A percentile compares a stretch with the other conserved stretches of the same genome.
Conservation (phyloP, 2,797 vertebrate species). For the Numenius phaeopus region DNA sequence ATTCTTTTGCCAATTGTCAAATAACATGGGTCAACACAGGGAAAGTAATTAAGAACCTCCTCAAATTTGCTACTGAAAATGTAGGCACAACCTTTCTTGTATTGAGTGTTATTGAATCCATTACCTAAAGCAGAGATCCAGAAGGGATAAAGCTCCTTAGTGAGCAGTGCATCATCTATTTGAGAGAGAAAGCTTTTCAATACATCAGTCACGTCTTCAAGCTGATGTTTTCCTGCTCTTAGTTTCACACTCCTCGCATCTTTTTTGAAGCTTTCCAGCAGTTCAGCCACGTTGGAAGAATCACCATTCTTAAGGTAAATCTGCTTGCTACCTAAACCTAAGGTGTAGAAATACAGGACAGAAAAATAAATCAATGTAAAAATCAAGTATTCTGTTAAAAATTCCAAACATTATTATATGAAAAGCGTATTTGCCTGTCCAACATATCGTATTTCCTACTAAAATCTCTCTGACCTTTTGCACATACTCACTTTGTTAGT, state of each 20-base stretch:
- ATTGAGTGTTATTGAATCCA: not conserved
- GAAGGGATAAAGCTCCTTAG: conserved; percentile 95
- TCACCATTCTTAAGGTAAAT: conserved; percentile 90
- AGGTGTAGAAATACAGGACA: not conserved
- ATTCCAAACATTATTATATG: not conserved
- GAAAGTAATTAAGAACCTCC: not conserved
- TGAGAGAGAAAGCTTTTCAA: conserved; percentile 91
- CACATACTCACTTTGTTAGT: not conserved
- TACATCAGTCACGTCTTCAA: conserved; percentile 92
- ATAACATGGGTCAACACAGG: not conserved
- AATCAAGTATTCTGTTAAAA: not conserved
- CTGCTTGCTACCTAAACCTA: conserved; percentile 91
- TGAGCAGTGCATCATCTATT: conserved; percentile 91
- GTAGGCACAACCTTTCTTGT: not conserved
- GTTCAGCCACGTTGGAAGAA: conserved; percentile 79
- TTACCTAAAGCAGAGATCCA: conserved; percentile 95
- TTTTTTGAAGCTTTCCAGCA: conserved; percentile 89
- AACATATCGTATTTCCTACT: not conserved
- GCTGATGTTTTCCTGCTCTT: conserved; percentile 87
- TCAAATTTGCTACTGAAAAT: not conserved
- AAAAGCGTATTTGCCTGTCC: not conserved
- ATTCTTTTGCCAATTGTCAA: not conserved
- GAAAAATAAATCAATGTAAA: not conserved
- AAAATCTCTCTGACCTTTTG: not conserved
- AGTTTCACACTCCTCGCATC: conserved; percentile 94